phyloP scores from a whole-genome alignment of 1,140 invertebrate species.

The Drosophila persimilis region DNA sequence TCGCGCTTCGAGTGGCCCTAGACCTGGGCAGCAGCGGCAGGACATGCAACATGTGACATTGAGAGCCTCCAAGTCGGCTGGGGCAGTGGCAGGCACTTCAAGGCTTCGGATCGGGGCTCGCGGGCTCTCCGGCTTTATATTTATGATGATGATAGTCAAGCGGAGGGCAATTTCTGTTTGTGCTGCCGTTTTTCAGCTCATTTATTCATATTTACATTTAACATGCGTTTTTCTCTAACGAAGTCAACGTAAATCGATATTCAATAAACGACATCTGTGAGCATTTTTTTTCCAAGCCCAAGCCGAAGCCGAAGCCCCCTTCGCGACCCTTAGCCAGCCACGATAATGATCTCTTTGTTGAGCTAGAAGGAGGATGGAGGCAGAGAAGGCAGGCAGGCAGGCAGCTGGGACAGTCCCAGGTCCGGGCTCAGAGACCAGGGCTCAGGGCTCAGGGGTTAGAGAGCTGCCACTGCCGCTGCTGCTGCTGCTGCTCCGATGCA shows the following conservation, averaged over 20 bases:
- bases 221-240: constrained; percentile 75
- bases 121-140: constrained; percentile 27
- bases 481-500: constrained; percentile 46
- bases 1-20: constrained; percentile 75
- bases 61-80: constrained; percentile 48
- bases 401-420: constrained; percentile 16
- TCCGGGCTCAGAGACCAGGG: constrained; percentile 24
- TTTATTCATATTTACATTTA: constrained; percentile 82
- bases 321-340: constrained; percentile 41
- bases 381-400: constrained; percentile 7
- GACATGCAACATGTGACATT: constrained; percentile 80
- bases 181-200: constrained; percentile 66
- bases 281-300: constrained; percentile 64
- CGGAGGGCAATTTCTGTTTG: background rate
- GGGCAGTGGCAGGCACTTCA: background rate
- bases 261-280: constrained; percentile 82
- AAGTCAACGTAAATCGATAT: constrained; percentile 80
- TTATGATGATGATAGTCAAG: constrained; percentile 33
- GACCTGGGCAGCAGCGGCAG: constrained; percentile 43
- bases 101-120: background rate
- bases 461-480: background rate
- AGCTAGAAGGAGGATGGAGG: constrained; percentile 9
- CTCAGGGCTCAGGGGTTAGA: constrained; percentile 37
- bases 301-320: background rate
- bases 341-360: constrained; percentile 79